Conservation (phyloP, 2,888 invertebrate genomes). For the Nymphalis polychloros region DNA sequence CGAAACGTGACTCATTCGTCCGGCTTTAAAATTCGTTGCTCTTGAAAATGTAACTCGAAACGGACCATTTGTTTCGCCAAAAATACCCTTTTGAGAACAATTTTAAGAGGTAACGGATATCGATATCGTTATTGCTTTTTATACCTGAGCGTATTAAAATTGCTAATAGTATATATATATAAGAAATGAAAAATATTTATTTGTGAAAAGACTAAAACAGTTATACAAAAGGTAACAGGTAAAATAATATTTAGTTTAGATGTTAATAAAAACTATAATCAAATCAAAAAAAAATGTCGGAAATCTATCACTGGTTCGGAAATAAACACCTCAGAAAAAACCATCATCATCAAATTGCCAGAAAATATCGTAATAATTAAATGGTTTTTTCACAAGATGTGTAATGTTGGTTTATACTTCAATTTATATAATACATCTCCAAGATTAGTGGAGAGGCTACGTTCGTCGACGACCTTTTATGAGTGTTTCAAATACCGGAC, state of each 20-base stretch:
- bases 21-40: constrained; percentile 34
- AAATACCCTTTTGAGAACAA: constrained; percentile 31
- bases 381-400: not conserved
- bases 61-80: constrained; percentile 33
- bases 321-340: no score
- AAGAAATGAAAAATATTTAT: not conserved
- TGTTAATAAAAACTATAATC: not conserved
- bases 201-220: not conserved
- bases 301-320: no score
- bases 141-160: constrained; percentile 7
- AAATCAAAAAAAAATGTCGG: no score
- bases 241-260: not conserved
- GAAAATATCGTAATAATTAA: no score
- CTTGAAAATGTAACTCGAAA: constrained; percentile 38
- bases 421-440: constrained; percentile 35
- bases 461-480: constrained; percentile 38
- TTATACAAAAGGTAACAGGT: not conserved
- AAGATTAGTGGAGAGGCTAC: constrained; percentile 41
- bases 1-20: constrained; percentile 39
- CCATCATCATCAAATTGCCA: no score
- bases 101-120: constrained; percentile 35
- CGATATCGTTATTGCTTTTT: constrained; percentile 28
- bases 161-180: not conserved
- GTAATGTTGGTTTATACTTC: constrained; percentile 27
- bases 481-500: constrained; percentile 44